Percentiles rank a stretch among this genome's conserved stretches.
Evolutionary conservation across 2,113 vertebrate species (phyloP).

Genomic region (Actenoides hombroni): DNA sequence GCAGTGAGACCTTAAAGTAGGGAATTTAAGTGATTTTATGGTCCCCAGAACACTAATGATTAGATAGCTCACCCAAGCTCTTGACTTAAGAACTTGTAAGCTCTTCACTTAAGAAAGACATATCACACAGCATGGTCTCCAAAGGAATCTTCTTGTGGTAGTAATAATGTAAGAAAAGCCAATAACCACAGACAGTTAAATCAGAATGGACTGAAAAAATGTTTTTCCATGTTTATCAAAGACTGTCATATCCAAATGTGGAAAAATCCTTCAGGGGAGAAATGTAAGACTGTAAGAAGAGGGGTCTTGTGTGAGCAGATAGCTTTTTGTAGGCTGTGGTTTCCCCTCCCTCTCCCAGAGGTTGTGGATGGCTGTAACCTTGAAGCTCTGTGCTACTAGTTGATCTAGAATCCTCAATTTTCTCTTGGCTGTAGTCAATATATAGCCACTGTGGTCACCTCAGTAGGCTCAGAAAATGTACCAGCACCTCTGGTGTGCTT

Average conservation of each 20-base stretch:
- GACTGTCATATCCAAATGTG: neutral
- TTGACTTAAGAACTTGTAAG: neutral
- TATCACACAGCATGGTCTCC: neutral
- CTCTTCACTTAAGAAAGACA: neutral
- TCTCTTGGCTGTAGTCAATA: neutral
- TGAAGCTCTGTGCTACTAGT: neutral
- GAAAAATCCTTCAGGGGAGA: neutral
- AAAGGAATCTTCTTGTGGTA: neutral
- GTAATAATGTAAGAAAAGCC: neutral
- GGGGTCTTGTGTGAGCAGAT: neutral
- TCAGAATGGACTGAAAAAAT: neutral
- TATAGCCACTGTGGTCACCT: neutral
- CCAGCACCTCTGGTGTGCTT: neutral
- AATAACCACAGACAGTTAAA: neutral
- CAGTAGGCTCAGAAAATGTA: neutral
- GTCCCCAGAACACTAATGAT: neutral
- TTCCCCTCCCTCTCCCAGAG: neutral
- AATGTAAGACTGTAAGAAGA: neutral
- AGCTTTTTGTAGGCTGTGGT: neutral
- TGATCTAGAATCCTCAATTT: neutral
- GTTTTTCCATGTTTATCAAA: neutral
- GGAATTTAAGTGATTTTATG: neutral
- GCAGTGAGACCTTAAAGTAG: neutral
- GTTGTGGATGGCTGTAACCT: neutral
- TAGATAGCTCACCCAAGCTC: neutral